Conservation (phyloP, 2,113 vertebrate genomes). For the Phalacrocorax brasilianus region DNA sequence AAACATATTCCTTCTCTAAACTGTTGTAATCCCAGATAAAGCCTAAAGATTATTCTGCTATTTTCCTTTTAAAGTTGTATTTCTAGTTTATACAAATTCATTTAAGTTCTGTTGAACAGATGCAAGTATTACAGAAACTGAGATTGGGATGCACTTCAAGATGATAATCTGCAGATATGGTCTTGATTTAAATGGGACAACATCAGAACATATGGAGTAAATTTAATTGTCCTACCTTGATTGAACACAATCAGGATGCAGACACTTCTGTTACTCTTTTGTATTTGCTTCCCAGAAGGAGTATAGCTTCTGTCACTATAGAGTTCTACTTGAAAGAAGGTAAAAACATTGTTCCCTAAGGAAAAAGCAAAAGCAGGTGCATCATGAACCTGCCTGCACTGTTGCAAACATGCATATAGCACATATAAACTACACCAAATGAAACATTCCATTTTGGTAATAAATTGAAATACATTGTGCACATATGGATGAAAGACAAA, state of each 20-base stretch:
- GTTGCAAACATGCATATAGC: conserved; percentile 9
- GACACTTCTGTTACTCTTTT: conserved; percentile 55
- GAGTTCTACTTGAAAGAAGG: conserved; percentile 38
- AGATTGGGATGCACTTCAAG: conserved; percentile 12
- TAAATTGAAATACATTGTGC: background rate
- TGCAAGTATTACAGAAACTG: conserved; percentile 56
- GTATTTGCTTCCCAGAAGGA: conserved; percentile 46
- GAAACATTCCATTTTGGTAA: background rate
- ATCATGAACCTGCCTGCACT: conserved; percentile 48
- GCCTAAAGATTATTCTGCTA: background rate
- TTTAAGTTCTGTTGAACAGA: conserved; percentile 25
- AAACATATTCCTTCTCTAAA: background rate
- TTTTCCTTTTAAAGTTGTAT: background rate
- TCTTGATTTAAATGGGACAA: conserved; percentile 68
- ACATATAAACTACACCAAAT: background rate
- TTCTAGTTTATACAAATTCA: conserved; percentile 11
- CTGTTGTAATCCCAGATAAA: background rate
- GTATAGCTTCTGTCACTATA: conserved; percentile 21
- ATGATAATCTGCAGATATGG: conserved; percentile 45
- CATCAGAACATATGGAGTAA: conserved; percentile 65
- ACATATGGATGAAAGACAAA: background rate
- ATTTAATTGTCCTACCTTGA: conserved; percentile 70
- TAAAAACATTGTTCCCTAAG: conserved; percentile 32
- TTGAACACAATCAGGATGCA: conserved; percentile 42
- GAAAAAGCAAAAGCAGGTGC: conserved; percentile 52